These are phyloP conservation scores for Yoshiicerus persimilis DNA, from an alignment of 1,140 invertebrate genomes.

Conservation along the genomic window DNA sequence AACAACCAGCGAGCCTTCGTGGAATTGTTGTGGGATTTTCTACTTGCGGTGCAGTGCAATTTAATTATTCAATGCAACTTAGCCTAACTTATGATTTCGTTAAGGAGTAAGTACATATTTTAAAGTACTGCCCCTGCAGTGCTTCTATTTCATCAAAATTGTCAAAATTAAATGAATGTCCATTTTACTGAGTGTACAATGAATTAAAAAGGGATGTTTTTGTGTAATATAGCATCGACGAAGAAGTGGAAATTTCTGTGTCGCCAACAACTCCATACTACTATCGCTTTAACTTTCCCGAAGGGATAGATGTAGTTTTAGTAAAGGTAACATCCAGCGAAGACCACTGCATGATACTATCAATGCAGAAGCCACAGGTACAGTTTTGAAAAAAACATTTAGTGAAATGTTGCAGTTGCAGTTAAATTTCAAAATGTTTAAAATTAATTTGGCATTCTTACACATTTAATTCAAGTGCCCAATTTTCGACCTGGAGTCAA, in stretches of 20 bases:
- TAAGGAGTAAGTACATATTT: neutral
- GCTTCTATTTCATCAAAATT: too few species aligned
- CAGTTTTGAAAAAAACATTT: neutral
- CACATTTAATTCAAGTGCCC: conserved; percentile 57
- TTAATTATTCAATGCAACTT: neutral
- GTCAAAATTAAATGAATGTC: too few species aligned
- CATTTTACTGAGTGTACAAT: too few species aligned
- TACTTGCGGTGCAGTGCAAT: neutral
- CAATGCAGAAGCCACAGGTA: conserved; percentile 36
- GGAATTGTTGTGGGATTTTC: neutral
- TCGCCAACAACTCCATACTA: conserved; percentile 60
- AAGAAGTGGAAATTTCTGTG: conserved; percentile 51
- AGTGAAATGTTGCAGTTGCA: too few species aligned
- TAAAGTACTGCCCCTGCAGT: too few species aligned
- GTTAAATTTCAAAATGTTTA: too few species aligned
- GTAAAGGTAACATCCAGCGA: neutral
- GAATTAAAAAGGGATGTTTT: too few species aligned
- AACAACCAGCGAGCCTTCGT: neutral
- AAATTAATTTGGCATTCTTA: neutral
- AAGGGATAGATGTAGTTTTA: neutral
- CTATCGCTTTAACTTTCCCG: conserved; percentile 59
- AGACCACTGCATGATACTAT: conserved; percentile 35
- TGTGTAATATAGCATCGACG: neutral
- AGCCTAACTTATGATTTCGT: neutral
- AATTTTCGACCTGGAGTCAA: conserved; percentile 58